phyloP scores from a whole-genome alignment of 2,797 vertebrate genomes.

The Aplochiton taeniatus region DNA sequence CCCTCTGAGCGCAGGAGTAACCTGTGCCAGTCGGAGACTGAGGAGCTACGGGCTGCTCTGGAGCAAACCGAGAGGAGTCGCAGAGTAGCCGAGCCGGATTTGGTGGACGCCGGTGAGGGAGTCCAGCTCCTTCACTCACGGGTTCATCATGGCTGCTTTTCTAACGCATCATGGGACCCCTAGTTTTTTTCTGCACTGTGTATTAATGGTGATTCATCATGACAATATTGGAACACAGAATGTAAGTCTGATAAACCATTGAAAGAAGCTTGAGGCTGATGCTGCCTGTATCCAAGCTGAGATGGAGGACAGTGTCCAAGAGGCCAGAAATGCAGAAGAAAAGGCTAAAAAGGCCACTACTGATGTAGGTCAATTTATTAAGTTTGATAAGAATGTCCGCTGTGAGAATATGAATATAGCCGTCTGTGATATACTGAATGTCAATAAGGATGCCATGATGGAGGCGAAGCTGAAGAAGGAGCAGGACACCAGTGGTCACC shows the following conservation, averaged over 20 bases:
- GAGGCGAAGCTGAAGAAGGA: conserved; percentile 86
- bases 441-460: conserved; percentile 79
- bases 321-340: conserved; percentile 82
- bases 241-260: conserved; percentile 67
- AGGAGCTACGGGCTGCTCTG: conserved; percentile 72
- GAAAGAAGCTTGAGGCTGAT: conserved; percentile 83
- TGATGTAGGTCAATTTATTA: conserved; percentile 75
- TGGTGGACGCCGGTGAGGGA: conserved; percentile 69
- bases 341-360: conserved; percentile 86
- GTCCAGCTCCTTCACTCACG: conserved; percentile 69
- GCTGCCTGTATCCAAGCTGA: conserved; percentile 76
- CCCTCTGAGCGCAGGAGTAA: conserved; percentile 73
- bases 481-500: conserved; percentile 84
- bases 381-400: too few species aligned
- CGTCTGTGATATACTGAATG: not conserved
- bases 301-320: conserved; percentile 79
- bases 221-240: too few species aligned
- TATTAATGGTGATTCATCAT: too few species aligned
- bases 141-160: too few species aligned
- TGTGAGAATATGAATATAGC: too few species aligned
- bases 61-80: conserved; percentile 75
- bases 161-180: too few species aligned
- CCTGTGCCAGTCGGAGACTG: conserved; percentile 76
- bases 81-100: conserved; percentile 76
- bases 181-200: not conserved